Evolutionary conservation across 1,140 invertebrate species (phyloP), one percentile per base, ranked within the genome.

Genomic region (Oryctes rhinoceros): DNA sequence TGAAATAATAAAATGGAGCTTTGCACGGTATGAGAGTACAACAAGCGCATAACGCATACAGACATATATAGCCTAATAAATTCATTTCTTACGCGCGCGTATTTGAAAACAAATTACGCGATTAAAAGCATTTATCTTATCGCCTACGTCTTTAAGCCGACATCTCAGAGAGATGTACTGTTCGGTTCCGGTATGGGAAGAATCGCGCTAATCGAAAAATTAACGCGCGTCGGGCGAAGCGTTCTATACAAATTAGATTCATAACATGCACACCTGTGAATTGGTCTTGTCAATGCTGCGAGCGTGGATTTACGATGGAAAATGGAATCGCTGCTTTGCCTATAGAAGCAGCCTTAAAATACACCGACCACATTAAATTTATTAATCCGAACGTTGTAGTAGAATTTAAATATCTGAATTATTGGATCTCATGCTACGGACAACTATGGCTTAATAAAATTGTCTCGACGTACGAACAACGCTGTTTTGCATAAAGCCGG

Each of bases 401-500:
- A 71, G 20, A 71, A 71, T 71, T 71, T 71, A 71, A 71, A 71
- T 71, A 30, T 20, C 65, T 71, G 65, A 71, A 71, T 71, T 71
- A 71, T 71, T 71, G 18, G 65, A 71, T 71, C 65, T 24, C 18
- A 37, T 71, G 20, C 20, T 37, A 37, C 24, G 18, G 2, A 18
- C 53, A 9, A 10, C 35, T 71, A 71, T 71, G 65, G 65, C 7
- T 71, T 71, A 30, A 71, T 71, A 71, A 71, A 71, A 24, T 71
- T 71, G 20, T 9, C 24, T 35, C 4, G 20, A 37, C 65, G 65
- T 71, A 35, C 65, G 20, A 71, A 71, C 24, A 71, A 71, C 18
- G 65, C 18, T 35, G 18, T 11, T 30, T 24, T 71, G 65, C 65
- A 20, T 71, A 71, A 71, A 9, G 65, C 1, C 24, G 65, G 20